Evolutionary conservation across 2,113 vertebrate genomes (phyloP).

Genomic region (Chrysochloris asiatica): DNA sequence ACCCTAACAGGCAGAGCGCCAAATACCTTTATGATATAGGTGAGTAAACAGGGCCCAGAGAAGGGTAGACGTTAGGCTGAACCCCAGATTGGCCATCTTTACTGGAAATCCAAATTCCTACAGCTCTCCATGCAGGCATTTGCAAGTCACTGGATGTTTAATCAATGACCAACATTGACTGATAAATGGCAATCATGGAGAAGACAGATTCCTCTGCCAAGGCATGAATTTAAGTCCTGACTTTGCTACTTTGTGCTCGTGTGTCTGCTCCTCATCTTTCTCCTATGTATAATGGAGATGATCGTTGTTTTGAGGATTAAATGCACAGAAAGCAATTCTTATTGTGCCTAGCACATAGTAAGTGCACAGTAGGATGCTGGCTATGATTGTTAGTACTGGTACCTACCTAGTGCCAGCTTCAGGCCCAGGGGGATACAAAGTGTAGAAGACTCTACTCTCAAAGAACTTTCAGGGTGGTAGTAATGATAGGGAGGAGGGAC

Average conservation of each 20-base stretch:
- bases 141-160: conserved; percentile 24
- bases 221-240: no score
- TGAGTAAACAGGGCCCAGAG: background rate
- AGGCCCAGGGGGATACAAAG: background rate
- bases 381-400: background rate
- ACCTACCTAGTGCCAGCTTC: background rate
- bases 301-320: background rate
- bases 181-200: background rate
- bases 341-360: background rate
- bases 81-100: background rate
- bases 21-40: background rate
- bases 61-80: no score
- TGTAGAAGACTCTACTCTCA: background rate
- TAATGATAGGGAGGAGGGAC: background rate
- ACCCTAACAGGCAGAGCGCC: background rate
- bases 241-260: no score
- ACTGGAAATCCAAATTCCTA: background rate
- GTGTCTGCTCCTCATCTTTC: no score
- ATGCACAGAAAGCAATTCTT: conserved; percentile 4
- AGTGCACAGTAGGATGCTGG: background rate
- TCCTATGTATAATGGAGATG: background rate
- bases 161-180: background rate
- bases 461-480: background rate
- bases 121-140: background rate
- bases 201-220: no score